Evolutionary conservation across 2,888 invertebrate genomes (phyloP).

Genomic region (Philaethria dido): DNA sequence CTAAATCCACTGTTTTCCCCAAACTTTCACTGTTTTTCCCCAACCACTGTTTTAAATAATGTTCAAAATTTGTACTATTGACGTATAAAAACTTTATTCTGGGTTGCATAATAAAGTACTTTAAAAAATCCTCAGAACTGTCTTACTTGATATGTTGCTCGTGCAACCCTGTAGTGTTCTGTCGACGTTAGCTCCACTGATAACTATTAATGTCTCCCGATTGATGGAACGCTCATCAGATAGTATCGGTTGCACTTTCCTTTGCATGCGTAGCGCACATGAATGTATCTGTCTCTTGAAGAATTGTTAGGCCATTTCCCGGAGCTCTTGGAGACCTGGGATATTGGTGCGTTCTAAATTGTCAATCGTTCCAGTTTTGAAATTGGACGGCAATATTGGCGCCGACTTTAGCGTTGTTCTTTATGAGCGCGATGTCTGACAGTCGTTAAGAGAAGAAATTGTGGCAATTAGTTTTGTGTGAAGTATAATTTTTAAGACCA

Average conservation of each 20-base stretch:
- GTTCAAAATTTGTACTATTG: no score
- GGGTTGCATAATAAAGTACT: not conserved
- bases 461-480: conserved; percentile 64
- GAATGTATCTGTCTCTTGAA: conserved; percentile 63
- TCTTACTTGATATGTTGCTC: conserved; percentile 87
- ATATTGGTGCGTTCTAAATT: conserved; percentile 60
- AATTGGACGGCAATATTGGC: conserved; percentile 90
- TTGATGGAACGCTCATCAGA: conserved; percentile 40
- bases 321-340: conserved; percentile 51
- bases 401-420: conserved; percentile 95
- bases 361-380: conserved; percentile 66
- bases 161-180: conserved; percentile 85
- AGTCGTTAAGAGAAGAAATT: conserved; percentile 70
- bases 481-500: conserved; percentile 61
- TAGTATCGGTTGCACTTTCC: conserved; percentile 25
- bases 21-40: no score
- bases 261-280: conserved; percentile 48
- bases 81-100: not conserved
- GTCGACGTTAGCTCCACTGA: conserved; percentile 92
- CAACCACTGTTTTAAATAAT: no score
- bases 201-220: conserved; percentile 84
- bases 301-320: conserved; percentile 45
- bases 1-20: no score
- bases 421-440: conserved; percentile 94
- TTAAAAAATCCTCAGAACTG: conserved; percentile 39